phyloP scores from a whole-genome alignment of 2,888 invertebrate genomes.

The Diaprepes abbreviatus region DNA sequence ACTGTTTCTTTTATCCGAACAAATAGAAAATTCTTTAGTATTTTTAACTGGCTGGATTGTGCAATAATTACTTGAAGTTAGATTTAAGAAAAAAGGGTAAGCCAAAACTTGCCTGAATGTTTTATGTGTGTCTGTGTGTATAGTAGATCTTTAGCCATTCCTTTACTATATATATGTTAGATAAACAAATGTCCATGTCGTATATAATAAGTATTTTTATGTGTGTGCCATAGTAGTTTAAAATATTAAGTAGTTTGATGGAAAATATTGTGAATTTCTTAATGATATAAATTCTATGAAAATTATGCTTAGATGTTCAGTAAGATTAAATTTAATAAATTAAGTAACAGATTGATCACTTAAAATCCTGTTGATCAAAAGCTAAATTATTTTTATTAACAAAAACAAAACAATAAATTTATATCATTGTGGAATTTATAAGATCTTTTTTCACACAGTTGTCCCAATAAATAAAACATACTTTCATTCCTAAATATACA shows the following conservation, averaged over 20 bases:
- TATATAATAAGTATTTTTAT: neutral
- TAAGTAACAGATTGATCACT: too few relatives aligned
- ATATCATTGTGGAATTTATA: too few relatives aligned
- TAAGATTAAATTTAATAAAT: too few relatives aligned
- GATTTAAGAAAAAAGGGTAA: neutral
- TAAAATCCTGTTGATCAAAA: too few relatives aligned
- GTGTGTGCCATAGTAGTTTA: neutral
- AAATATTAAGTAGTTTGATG: too few relatives aligned
- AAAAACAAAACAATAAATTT: too few relatives aligned
- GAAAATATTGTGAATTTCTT: too few relatives aligned
- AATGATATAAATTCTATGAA: too few relatives aligned
- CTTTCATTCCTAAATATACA: slow-evolving; percentile 27
- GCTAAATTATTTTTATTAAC: too few relatives aligned
- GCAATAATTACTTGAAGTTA: slow-evolving; percentile 57
- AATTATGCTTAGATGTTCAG: too few relatives aligned
- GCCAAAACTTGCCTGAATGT: neutral
- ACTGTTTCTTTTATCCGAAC: too few relatives aligned
- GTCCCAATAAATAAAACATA: slow-evolving; percentile 11
- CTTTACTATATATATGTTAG: slow-evolving; percentile 34
- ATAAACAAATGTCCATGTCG: neutral
- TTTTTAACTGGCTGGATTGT: slow-evolving; percentile 57
- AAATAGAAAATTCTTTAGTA: too few relatives aligned
- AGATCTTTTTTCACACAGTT: neutral
- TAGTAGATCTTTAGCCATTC: slow-evolving; percentile 37
- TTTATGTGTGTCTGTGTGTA: slow-evolving; percentile 13